phyloP scores from a whole-genome alignment of 2,113 vertebrate species.

The Lichenostomus cassidix region DNA sequence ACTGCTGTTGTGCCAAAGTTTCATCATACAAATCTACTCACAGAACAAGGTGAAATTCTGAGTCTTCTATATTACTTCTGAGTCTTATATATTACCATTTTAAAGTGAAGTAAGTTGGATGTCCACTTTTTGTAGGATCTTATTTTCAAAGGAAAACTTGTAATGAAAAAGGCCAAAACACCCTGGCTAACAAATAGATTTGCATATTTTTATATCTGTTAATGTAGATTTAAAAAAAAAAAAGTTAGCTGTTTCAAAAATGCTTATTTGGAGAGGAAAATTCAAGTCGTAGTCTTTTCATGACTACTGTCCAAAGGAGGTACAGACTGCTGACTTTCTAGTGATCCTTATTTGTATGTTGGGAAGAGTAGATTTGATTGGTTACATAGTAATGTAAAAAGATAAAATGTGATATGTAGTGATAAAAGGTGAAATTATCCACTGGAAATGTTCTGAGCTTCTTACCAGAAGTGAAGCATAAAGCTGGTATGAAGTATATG shows the following conservation, averaged over 20 bases:
- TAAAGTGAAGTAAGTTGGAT: background rate
- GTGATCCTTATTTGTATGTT: background rate
- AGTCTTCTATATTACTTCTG: background rate
- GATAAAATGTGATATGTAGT: background rate
- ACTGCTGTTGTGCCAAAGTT: background rate
- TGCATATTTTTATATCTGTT: background rate
- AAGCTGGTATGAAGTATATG: background rate
- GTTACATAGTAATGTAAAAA: background rate
- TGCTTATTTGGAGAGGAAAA: background rate
- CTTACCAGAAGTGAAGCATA: background rate
- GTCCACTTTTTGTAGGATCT: background rate
- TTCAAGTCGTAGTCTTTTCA: background rate
- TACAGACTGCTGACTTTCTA: background rate
- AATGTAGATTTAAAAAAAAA: background rate
- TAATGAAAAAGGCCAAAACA: background rate
- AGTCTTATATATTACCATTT: background rate
- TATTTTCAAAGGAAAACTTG: background rate
- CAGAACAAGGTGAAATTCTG: background rate
- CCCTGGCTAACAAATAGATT: background rate
- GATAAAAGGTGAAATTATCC: background rate
- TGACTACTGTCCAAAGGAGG: background rate
- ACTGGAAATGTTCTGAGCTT: background rate
- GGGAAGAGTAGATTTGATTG: background rate
- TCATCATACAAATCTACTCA: accelerated
- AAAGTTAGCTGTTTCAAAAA: background rate